These are phyloP conservation scores for Samia ricini DNA, from an alignment of 1,140 invertebrate genomes.

Conservation along the genomic window DNA sequence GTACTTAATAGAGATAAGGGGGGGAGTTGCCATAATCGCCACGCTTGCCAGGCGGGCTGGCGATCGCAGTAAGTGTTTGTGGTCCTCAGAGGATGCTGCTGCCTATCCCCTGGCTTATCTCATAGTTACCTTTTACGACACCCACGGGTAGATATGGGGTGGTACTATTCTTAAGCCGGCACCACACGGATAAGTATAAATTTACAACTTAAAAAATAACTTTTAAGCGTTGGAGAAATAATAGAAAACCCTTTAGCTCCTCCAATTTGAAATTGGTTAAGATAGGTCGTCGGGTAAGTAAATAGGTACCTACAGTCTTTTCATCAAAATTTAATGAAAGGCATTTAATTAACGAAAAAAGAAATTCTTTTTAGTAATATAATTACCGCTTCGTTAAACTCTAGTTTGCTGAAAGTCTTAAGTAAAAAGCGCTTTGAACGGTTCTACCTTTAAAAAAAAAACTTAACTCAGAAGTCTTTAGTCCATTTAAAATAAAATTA, in stretches of 20 bases:
- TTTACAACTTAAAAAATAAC: neutral
- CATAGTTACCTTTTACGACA: no score
- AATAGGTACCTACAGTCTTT: neutral
- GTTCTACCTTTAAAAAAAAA: neutral
- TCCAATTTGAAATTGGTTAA: neutral
- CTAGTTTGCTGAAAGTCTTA: slow-evolving; percentile 56
- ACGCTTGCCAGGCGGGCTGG: no score
- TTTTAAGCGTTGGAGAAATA: neutral
- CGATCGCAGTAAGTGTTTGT: no score
- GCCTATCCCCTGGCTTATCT: no score
- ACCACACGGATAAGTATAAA: no score
- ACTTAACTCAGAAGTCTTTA: no score
- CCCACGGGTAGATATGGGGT: no score
- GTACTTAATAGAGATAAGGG: no score
- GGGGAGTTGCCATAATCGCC: no score
- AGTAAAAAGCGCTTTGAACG: slow-evolving; percentile 51
- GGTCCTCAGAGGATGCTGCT: no score
- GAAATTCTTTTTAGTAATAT: slow-evolving; percentile 69
- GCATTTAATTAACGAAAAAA: slow-evolving; percentile 66
- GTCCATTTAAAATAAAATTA: neutral
- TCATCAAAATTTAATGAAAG: slow-evolving; percentile 46
- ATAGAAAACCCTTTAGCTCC: neutral
- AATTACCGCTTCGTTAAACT: slow-evolving; percentile 71
- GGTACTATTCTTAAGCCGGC: no score
- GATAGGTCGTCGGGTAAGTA: neutral